Evolutionary conservation across 2,888 invertebrate species (phyloP), one percentile per base, ranked within the genome.

Genomic region (Standfussiana lucernea): DNA sequence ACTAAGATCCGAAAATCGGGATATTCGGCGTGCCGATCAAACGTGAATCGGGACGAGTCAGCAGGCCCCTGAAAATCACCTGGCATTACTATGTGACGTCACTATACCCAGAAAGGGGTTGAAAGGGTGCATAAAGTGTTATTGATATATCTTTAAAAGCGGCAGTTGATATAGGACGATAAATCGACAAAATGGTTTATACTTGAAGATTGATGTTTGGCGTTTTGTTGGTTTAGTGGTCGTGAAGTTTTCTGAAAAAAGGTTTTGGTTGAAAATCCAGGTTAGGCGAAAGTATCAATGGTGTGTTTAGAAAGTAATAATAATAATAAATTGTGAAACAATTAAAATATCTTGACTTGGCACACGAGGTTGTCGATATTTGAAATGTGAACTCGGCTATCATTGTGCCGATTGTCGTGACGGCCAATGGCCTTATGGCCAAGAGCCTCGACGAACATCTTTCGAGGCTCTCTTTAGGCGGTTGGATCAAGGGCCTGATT

Each of bases 131-230:
- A 72, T 72, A 67, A 77, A 83, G 74, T 79, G 75, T 68, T 74
- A 79, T 75, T 77, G 75, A 86, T 86, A 78, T 70, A 80, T 75
- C 71, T 83, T 66, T 79, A 83, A 83, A 76, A 78, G 67, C 62
- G 64, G 18, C 56, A 42, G 75, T 73, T 64, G 67, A 74, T 74
- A 47, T 56, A 24, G 76, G 61, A 65, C 56, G 56, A 50, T 75
- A 72, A 80, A 71, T 84, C 70, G 79, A 79, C 82, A 69, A 64
- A 68, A 68, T 28, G 64, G 82, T 72, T 67, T 80, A 69, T 67
- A 67, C 28, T 37, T 15, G 61, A 83, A 73, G 84, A 82, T 83
- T 79, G 61, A 82, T 79, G 80, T 37, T 18, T 0, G 61, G 5
- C 18, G 10, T 62, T 59, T 24, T 35, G 50, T 81, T 82, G 1